Percentiles rank a stretch among this genome's conserved stretches.
These are phyloP conservation scores for Neolamprologus caudopunctatus DNA, from an alignment of 2,113 vertebrate genomes.

Conservation along the genomic window DNA sequence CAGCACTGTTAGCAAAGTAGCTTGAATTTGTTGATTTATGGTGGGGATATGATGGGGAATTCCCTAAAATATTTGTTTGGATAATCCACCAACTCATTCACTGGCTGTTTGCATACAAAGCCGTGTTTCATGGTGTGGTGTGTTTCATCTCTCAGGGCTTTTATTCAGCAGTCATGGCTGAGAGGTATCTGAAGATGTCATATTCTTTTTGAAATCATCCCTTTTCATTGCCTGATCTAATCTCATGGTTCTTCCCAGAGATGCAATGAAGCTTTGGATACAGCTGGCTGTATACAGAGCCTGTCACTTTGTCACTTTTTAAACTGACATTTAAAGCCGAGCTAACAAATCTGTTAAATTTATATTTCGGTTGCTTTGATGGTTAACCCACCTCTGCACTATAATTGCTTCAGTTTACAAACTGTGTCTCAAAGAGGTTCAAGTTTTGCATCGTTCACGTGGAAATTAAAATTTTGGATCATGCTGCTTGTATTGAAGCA, in stretches of 20 bases:
- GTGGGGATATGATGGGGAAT: neutral
- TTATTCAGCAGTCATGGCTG: neutral
- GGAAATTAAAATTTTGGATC: neutral
- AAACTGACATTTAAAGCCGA: accelerated
- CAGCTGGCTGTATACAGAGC: accelerated
- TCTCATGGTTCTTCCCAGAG: neutral
- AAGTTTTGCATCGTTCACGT: accelerated
- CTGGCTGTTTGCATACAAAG: neutral
- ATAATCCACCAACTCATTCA: neutral
- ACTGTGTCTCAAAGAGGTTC: neutral
- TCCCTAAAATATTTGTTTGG: neutral
- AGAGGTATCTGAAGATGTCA: neutral
- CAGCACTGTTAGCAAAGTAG: neutral
- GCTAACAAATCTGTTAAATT: neutral
- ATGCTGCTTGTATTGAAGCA: neutral
- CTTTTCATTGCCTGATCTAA: accelerated
- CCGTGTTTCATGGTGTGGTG: neutral
- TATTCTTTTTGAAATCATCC: neutral
- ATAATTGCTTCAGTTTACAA: neutral
- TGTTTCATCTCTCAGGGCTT: neutral
- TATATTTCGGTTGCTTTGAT: neutral
- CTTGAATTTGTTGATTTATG: neutral
- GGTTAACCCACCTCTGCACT: accelerated
- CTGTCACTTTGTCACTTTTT: neutral
- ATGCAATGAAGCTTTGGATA: neutral